phyloP scores from a whole-genome alignment of 2,113 vertebrate species.

The Holacanthus passer region DNA sequence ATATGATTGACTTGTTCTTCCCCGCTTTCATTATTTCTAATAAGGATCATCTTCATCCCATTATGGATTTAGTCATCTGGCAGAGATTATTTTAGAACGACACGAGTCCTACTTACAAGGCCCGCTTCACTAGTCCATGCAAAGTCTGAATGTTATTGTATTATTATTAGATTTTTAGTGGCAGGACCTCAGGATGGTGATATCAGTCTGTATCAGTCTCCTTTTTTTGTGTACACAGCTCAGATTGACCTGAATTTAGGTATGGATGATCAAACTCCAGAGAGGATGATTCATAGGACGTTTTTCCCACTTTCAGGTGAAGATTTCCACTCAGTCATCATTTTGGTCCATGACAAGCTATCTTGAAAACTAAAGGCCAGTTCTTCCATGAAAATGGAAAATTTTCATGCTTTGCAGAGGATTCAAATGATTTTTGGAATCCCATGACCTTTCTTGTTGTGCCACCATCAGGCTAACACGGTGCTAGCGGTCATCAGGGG shows the following conservation, averaged over 20 bases:
- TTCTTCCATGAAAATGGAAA: background rate
- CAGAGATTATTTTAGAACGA: too few relatives aligned
- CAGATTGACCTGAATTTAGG: background rate
- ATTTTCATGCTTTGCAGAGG: background rate
- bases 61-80: slow-evolving; percentile 32
- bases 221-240: background rate
- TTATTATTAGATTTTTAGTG: background rate
- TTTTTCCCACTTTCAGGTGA: background rate
- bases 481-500: background rate
- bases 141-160: background rate
- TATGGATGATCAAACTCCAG: background rate
- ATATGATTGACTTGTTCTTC: slow-evolving; percentile 17
- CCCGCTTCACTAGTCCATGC: background rate
- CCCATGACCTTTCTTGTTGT: too few relatives aligned
- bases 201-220: background rate
- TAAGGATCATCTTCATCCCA: slow-evolving; percentile 44
- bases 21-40: slow-evolving; percentile 20
- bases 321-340: background rate
- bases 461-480: background rate
- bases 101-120: slow-evolving; percentile 12
- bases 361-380: background rate
- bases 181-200: background rate
- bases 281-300: background rate
- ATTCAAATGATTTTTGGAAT: background rate
- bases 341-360: background rate